A percentile compares a stretch with the other conserved stretches of the same genome.
These are phyloP conservation scores for Bombus cullumanus DNA, from an alignment of 1,140 invertebrate species.

Conservation along the genomic window DNA sequence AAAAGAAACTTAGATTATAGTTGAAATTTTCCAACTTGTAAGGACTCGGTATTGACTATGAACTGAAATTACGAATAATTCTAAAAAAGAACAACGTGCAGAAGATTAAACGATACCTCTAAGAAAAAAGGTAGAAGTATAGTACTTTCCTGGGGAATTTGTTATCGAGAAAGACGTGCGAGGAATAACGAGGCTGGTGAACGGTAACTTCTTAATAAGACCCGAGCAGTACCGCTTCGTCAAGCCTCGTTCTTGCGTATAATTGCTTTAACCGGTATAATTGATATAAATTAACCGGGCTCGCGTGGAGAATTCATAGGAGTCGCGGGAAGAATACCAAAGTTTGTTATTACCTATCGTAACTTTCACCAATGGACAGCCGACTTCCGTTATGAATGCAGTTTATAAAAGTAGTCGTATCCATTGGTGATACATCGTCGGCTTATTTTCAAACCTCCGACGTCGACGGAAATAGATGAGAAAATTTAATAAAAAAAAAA, in stretches of 20 bases:
- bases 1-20: background rate
- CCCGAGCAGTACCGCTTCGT: too few relatives aligned
- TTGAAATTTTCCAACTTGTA: background rate
- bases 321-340: conserved; percentile 58
- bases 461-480: conserved; percentile 11
- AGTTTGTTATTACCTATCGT: conserved; percentile 63
- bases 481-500: conserved; percentile 22
- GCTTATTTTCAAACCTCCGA: background rate
- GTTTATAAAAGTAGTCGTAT: conserved; percentile 3
- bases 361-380: conserved; percentile 25
- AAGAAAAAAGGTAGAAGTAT: too few relatives aligned
- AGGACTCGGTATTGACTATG: background rate
- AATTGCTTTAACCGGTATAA: conserved; percentile 61
- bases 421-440: background rate
- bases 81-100: background rate
- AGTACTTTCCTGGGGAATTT: background rate
- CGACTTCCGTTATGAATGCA: conserved; percentile 26
- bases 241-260: conserved; percentile 15
- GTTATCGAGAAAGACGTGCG: background rate
- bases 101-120: background rate
- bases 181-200: background rate
- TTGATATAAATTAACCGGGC: conserved; percentile 65
- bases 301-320: conserved; percentile 47
- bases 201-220: conserved; percentile 56
- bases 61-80: background rate